These are phyloP conservation scores for Prionailurus bengalensis DNA, from an alignment of 2,113 vertebrate species.

Conservation along the genomic window DNA sequence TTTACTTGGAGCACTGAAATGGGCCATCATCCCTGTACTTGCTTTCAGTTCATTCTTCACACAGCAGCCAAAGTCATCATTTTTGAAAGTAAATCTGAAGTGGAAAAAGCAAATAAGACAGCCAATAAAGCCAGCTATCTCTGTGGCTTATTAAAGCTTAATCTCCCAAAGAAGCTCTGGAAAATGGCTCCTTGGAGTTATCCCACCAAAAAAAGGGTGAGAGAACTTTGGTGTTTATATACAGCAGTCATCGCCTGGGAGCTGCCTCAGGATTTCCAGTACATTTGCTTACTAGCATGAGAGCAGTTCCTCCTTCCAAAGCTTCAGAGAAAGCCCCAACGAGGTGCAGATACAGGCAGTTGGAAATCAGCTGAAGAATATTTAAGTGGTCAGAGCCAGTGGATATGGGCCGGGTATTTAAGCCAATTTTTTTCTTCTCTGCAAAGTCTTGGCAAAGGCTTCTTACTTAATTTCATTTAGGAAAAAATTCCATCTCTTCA, in stretches of 20 bases:
- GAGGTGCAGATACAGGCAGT: fast-evolving
- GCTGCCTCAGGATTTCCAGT: background rate
- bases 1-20: background rate
- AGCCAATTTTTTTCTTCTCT: background rate
- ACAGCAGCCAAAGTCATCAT: background rate
- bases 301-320: background rate
- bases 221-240: background rate
- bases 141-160: background rate
- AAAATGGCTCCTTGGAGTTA: background rate
- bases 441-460: background rate
- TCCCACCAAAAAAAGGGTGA: background rate
- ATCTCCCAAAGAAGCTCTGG: background rate
- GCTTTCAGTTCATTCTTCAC: background rate
- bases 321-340: background rate
- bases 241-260: background rate
- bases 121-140: background rate
- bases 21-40: background rate
- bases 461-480: background rate
- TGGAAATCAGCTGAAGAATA: constrained; percentile 7
- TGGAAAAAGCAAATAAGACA: background rate
- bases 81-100: background rate
- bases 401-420: background rate
- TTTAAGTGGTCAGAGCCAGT: background rate
- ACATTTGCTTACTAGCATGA: background rate
- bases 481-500: background rate